phyloP scores from a whole-genome alignment of 1,140 invertebrate genomes.

The Eufriesea mexicana region DNA sequence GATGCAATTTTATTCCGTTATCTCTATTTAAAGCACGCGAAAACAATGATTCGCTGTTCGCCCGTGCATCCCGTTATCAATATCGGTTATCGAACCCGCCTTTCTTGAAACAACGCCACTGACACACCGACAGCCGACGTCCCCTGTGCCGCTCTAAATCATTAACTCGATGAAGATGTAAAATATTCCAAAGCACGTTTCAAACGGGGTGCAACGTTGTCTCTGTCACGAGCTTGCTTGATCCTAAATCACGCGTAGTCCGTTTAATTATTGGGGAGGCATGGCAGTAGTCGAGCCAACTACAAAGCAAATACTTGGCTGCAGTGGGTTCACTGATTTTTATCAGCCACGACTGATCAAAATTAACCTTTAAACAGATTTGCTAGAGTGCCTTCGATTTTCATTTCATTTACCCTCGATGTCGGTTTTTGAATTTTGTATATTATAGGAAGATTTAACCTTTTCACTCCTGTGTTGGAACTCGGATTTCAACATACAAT shows the following conservation, averaged over 20 bases:
- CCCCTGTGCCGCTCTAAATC: too few relatives aligned
- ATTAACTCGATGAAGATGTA: background rate
- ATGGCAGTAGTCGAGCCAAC: background rate
- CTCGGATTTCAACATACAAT: too few relatives aligned
- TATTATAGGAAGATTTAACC: too few relatives aligned
- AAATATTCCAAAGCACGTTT: background rate
- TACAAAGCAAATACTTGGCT: background rate
- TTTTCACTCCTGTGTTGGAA: too few relatives aligned
- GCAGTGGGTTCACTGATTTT: background rate
- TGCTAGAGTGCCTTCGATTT: too few relatives aligned
- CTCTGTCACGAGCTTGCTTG: background rate
- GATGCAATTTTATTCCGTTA: background rate
- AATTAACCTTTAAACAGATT: too few relatives aligned
- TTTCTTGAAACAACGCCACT: constrained; percentile 27
- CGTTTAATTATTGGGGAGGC: constrained; percentile 13
- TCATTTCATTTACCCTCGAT: too few relatives aligned
- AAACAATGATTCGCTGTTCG: background rate
- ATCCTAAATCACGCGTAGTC: constrained; percentile 10
- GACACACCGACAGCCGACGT: too few relatives aligned
- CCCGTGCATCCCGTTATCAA: background rate
- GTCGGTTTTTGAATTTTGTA: too few relatives aligned
- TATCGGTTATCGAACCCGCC: constrained; percentile 17
- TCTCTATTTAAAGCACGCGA: background rate
- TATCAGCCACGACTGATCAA: background rate
- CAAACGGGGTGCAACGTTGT: background rate